These are phyloP conservation scores for Orthosia gracilis DNA, from an alignment of 2,888 invertebrate species.

Conservation along the genomic window DNA sequence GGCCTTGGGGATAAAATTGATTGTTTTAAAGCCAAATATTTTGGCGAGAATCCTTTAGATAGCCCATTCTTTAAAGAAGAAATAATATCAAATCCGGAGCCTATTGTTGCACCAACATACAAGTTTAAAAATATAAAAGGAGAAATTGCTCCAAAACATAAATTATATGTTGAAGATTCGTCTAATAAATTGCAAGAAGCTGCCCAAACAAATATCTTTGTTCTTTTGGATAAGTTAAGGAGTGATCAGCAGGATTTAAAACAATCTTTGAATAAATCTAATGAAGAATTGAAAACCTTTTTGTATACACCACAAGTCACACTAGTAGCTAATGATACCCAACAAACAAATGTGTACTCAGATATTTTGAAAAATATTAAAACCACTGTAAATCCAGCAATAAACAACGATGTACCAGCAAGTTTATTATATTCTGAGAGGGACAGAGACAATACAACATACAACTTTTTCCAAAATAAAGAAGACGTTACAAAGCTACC, in stretches of 20 bases:
- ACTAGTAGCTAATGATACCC: constrained; percentile 40
- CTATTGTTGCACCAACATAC: constrained; percentile 76
- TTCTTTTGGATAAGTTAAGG: constrained; percentile 72
- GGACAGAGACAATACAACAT: constrained; percentile 61
- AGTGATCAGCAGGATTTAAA: constrained; percentile 63
- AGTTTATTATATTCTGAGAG: constrained; percentile 33
- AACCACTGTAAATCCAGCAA: constrained; percentile 48
- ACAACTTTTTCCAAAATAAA: constrained; percentile 70
- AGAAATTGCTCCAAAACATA: constrained; percentile 44
- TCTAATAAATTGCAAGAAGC: constrained; percentile 56
- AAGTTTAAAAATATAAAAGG: constrained; percentile 64
- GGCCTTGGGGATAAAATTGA: constrained; percentile 94
- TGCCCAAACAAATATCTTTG: constrained; percentile 66
- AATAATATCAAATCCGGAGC: constrained; percentile 87
- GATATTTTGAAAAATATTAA: constrained; percentile 88
- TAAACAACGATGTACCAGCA: constrained; percentile 26
- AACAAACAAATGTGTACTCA: constrained; percentile 83
- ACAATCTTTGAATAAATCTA: constrained; percentile 58
- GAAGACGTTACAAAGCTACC: constrained; percentile 71
- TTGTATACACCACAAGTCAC: constrained; percentile 44
- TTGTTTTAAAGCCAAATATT: constrained; percentile 94
- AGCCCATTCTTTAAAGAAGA: constrained; percentile 94
- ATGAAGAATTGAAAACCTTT: constrained; percentile 50
- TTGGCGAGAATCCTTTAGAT: constrained; percentile 94
- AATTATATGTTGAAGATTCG: constrained; percentile 43